phyloP scores from a whole-genome alignment of 1,140 invertebrate genomes.

The Thaumetopoea pityocampa region DNA sequence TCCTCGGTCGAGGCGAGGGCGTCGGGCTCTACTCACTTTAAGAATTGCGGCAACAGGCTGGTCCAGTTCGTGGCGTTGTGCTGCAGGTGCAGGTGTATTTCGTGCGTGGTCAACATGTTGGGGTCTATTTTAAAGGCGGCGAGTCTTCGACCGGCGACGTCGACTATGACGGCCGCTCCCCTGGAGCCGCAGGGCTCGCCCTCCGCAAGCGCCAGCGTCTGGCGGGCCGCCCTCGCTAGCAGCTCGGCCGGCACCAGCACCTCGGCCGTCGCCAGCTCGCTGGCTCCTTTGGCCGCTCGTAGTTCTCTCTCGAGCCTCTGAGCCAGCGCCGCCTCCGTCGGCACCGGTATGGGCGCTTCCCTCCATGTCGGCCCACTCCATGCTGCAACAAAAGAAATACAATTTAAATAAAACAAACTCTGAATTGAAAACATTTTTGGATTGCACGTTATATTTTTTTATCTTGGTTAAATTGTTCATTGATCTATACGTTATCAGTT shows the following conservation, averaged over 20 bases:
- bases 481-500: too few species aligned
- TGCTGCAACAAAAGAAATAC: conserved; percentile 53
- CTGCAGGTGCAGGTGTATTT: conserved; percentile 88
- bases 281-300: conserved; percentile 83
- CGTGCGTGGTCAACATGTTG: conserved; percentile 89
- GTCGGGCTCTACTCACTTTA: conserved; percentile 84
- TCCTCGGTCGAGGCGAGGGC: neutral
- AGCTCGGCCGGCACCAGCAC: conserved; percentile 88
- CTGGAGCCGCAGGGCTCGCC: conserved; percentile 89
- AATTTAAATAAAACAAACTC: conserved; percentile 13
- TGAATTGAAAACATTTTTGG: conserved; percentile 11
- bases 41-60: conserved; percentile 87
- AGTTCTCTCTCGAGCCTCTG: conserved; percentile 85
- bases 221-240: conserved; percentile 83
- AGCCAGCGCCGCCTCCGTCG: conserved; percentile 76
- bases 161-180: conserved; percentile 85
- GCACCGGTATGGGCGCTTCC: conserved; percentile 59
- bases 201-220: conserved; percentile 87
- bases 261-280: conserved; percentile 86
- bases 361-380: conserved; percentile 67
- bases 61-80: conserved; percentile 89
- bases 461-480: too few species aligned
- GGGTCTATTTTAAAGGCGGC: conserved; percentile 88
- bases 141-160: conserved; percentile 81
- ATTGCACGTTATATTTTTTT: too few species aligned